phyloP scores from a whole-genome alignment of 2,797 vertebrate genomes.

The Lepilemur septentrionalis region DNA sequence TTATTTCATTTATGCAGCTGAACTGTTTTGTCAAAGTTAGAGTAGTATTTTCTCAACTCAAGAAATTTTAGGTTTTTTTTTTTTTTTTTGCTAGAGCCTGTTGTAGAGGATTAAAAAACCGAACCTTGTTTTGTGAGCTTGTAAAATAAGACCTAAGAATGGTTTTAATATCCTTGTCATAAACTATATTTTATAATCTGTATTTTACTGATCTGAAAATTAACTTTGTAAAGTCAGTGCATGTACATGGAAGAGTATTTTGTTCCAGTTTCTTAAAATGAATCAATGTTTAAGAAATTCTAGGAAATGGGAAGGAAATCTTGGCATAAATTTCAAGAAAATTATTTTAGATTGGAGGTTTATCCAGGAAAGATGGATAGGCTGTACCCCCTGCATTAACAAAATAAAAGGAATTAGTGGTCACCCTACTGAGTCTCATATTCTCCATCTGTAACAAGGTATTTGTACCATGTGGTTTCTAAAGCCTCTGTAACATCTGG shows the following conservation, averaged over 20 bases:
- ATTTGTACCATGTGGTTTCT: background rate
- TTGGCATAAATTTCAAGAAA: slow-evolving; percentile 35
- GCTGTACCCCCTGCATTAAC: background rate
- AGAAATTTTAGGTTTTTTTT: slow-evolving; percentile 5
- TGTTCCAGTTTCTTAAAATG: background rate
- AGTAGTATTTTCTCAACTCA: slow-evolving; percentile 37
- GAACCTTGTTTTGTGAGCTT: slow-evolving; percentile 32
- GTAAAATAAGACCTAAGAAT: slow-evolving; percentile 20
- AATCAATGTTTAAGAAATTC: slow-evolving; percentile 49
- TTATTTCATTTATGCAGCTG: slow-evolving; percentile 66
- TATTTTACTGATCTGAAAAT: slow-evolving; percentile 50
- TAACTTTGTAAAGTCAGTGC: slow-evolving; percentile 30
- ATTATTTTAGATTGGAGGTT: slow-evolving; percentile 28
- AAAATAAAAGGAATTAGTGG: background rate
- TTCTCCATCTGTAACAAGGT: background rate
- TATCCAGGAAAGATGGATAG: background rate
- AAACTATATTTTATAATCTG: slow-evolving; percentile 49
- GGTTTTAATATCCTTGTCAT: slow-evolving; percentile 42
- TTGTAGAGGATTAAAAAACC: slow-evolving; percentile 40
- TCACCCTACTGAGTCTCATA: background rate
- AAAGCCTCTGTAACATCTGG: background rate
- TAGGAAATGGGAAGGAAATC: slow-evolving; percentile 10
- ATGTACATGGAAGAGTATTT: slow-evolving; percentile 10
- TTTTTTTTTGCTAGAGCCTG: background rate
- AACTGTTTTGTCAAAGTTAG: slow-evolving; percentile 56